Percentiles rank a stretch among this genome's conserved stretches.
Conservation (phyloP, 2,797 vertebrate genomes). For the Gymnothorax javanicus region DNA sequence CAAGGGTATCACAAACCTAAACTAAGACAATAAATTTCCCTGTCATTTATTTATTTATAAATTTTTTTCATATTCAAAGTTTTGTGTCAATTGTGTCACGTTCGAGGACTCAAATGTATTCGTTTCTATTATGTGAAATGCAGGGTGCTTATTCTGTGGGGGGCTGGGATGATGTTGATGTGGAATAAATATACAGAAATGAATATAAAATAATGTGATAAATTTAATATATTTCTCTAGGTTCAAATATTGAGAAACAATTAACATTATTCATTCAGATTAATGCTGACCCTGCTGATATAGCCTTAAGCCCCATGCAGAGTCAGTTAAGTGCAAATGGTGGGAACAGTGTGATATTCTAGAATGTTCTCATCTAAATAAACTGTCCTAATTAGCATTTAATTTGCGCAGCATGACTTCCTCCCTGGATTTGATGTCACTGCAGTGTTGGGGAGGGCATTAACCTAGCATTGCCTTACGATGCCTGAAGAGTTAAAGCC, state of each 20-base stretch:
- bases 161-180: too few species aligned
- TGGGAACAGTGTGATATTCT: slow-evolving; percentile 51
- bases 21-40: background rate
- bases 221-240: background rate
- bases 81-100: too few species aligned
- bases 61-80: too few species aligned
- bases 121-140: too few species aligned
- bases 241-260: slow-evolving; percentile 40
- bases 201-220: background rate
- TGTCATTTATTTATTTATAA: too few species aligned
- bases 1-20: background rate
- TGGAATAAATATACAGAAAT: background rate
- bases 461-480: background rate
- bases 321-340: slow-evolving; percentile 49
- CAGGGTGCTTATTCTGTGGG: too few species aligned
- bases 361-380: slow-evolving; percentile 50
- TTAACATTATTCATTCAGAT: slow-evolving; percentile 52
- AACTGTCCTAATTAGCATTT: slow-evolving; percentile 60
- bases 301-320: slow-evolving; percentile 48
- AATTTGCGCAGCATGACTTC: slow-evolving; percentile 38
- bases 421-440: slow-evolving; percentile 7
- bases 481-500: background rate
- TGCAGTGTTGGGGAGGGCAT: background rate
- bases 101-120: too few species aligned
- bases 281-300: slow-evolving; percentile 46